phyloP scores from a whole-genome alignment of 1,140 invertebrate species.

The Matsumurasca onukii region DNA sequence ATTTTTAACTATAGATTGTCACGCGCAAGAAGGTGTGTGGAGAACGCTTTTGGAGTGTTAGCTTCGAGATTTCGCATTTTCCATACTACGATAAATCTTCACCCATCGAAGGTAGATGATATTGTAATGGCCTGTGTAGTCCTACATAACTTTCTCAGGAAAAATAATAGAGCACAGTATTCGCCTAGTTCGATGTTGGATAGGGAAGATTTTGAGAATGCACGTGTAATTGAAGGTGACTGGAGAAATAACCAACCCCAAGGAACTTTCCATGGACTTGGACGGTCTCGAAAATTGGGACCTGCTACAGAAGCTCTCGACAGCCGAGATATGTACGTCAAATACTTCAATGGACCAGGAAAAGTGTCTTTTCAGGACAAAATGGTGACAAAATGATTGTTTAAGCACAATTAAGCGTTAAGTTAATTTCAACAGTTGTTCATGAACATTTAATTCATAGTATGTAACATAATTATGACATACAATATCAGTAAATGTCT shows the following conservation, averaged over 20 bases:
- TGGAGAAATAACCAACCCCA: slow-evolving; percentile 23
- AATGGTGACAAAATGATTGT: slow-evolving; percentile 10
- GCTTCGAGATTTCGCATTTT: not conserved
- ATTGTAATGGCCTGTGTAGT: slow-evolving; percentile 24
- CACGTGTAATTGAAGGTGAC: slow-evolving; percentile 4
- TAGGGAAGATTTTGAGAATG: slow-evolving; percentile 25
- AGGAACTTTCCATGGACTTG: slow-evolving; percentile 10
- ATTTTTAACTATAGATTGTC: slow-evolving; percentile 14
- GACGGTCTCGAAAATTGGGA: not conserved
- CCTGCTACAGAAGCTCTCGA: slow-evolving; percentile 19
- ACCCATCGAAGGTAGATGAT: no score
- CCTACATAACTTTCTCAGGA: slow-evolving; percentile 28
- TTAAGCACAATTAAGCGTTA: not conserved
- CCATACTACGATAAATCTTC: not conserved
- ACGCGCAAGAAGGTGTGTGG: slow-evolving; percentile 19
- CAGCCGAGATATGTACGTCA: slow-evolving; percentile 26
- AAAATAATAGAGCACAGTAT: slow-evolving; percentile 23
- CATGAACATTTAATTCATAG: no score
- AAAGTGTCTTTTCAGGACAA: slow-evolving; percentile 25
- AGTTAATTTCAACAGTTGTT: not conserved
- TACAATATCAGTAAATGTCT: no score
- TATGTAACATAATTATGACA: no score
- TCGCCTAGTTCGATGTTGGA: slow-evolving; percentile 26
- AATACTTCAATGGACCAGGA: slow-evolving; percentile 29
- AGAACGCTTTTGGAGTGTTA: slow-evolving; percentile 23